These are phyloP conservation scores for Campoplex capitator DNA, from an alignment of 2,888 invertebrate genomes.

Conservation along the genomic window DNA sequence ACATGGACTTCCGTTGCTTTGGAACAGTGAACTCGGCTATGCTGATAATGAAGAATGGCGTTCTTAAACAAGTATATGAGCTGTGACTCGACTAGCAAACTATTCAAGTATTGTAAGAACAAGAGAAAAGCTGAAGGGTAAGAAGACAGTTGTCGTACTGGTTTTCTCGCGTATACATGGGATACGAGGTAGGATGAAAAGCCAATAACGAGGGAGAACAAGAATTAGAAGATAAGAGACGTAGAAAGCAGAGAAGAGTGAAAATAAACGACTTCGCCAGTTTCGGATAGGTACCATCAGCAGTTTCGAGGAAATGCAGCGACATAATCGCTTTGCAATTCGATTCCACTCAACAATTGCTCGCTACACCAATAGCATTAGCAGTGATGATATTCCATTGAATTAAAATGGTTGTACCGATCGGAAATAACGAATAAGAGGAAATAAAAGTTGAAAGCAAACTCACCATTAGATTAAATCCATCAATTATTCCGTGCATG, in stretches of 20 bases:
- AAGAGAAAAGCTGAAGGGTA: slow-evolving; percentile 45
- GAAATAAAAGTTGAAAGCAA: background rate
- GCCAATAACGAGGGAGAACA: slow-evolving; percentile 18
- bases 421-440: background rate
- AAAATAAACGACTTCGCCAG: slow-evolving; percentile 49
- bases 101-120: slow-evolving; percentile 52
- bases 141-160: slow-evolving; percentile 32
- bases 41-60: slow-evolving; percentile 33
- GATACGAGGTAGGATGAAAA: slow-evolving; percentile 21
- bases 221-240: slow-evolving; percentile 45
- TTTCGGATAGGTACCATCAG: slow-evolving; percentile 49
- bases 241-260: slow-evolving; percentile 38
- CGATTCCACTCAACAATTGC: slow-evolving; percentile 31
- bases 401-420: slow-evolving; percentile 13
- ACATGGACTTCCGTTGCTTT: background rate
- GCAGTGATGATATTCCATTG: slow-evolving; percentile 13
- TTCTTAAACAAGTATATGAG: slow-evolving; percentile 44
- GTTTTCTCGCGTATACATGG: slow-evolving; percentile 5
- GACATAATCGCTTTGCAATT: slow-evolving; percentile 47
- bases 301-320: slow-evolving; percentile 10
- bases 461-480: slow-evolving; percentile 8
- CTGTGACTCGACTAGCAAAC: slow-evolving; percentile 39
- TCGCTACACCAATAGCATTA: slow-evolving; percentile 8
- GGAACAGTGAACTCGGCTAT: slow-evolving; percentile 24
- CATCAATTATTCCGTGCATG: background rate